These are phyloP conservation scores for Micrasema longulum DNA, from an alignment of 1,140 invertebrate species.

Conservation along the genomic window DNA sequence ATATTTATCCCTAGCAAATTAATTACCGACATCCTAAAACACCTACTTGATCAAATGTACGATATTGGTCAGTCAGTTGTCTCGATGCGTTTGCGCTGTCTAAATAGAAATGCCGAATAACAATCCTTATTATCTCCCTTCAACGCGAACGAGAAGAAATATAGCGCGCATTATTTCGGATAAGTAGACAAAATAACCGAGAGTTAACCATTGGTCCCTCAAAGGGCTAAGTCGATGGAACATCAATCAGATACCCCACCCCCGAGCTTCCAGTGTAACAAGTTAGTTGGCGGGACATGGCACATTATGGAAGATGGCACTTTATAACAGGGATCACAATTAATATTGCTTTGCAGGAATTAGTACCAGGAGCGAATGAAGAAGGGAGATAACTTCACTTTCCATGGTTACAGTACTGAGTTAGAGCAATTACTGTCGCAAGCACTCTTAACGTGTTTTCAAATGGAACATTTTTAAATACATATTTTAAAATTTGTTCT, in stretches of 20 bases:
- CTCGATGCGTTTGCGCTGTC: too few species aligned
- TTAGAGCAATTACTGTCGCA: too few species aligned
- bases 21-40: too few species aligned
- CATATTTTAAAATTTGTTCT: too few species aligned
- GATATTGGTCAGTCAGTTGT: too few species aligned
- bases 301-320: slow-evolving; percentile 39
- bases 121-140: not conserved
- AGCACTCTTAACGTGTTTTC: too few species aligned
- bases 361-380: slow-evolving; percentile 38
- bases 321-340: slow-evolving; percentile 50
- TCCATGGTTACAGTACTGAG: too few species aligned
- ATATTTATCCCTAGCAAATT: too few species aligned
- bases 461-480: too few species aligned
- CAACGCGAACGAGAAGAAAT: slow-evolving; percentile 1
- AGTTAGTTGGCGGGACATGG: not conserved
- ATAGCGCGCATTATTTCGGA: slow-evolving; percentile 9
- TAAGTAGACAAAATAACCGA: slow-evolving; percentile 10
- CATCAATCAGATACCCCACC: slow-evolving; percentile 25
- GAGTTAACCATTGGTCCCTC: slow-evolving; percentile 15
- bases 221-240: slow-evolving; percentile 26
- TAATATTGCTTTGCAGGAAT: slow-evolving; percentile 49
- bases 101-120: not conserved
- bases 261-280: not conserved
- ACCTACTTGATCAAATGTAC: too few species aligned
- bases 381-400: slow-evolving; percentile 33